Base-by-base conservation (phyloP, 2,888 invertebrate species). In the Mesopsocus fuscifrons region DNA sequence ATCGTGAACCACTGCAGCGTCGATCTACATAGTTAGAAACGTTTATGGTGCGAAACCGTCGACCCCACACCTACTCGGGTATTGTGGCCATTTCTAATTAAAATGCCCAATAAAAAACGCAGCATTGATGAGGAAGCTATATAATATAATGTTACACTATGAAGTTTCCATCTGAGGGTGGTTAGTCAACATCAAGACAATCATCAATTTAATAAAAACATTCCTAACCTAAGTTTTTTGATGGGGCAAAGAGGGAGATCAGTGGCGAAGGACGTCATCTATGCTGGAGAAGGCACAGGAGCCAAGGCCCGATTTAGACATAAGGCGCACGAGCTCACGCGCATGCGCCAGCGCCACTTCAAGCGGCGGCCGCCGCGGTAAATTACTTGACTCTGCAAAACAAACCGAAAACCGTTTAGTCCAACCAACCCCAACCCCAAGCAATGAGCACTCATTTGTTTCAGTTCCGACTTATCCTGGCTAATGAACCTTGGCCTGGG, bases 281-380 rank as follows among this genome's bases (percentile, higher is more conserved):
- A 92, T 77, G 65, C 83, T 84, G 56, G 91, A 85, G 68, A 94
- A 94, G 62, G 92, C 94, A 73, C 89, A 88, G 47, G 89, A 80
- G 56, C 92, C 92, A 50, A 94, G 73, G 47, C 85, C 87, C 50
- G 79, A 72, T 58, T 76, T 77, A 50, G 89, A 80, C 88, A 94
- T 92, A 57, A 89, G 70, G 51, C 78, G 77, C 57, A 92, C 75
- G 55, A 94, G 71, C 62, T 85, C 81, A 55, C 80, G 76, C 50
- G 91, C 83, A 64, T 95, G 94, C 51, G 83, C 77, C 60, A 85
- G 78, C 56, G 88, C 84, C 57, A 89, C 78, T 67, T 94, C 94
- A 57, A 95, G 70, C 21, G 94, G 88, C 40, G 94, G 91, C 55
- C 83, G 77, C 60, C 87, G 78, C 50, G 87, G 81, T 67, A 85